Evolutionary conservation across 2,113 vertebrate genomes (phyloP), one percentile per base, ranked within the genome.

Genomic region (Catharus fuscescens): DNA sequence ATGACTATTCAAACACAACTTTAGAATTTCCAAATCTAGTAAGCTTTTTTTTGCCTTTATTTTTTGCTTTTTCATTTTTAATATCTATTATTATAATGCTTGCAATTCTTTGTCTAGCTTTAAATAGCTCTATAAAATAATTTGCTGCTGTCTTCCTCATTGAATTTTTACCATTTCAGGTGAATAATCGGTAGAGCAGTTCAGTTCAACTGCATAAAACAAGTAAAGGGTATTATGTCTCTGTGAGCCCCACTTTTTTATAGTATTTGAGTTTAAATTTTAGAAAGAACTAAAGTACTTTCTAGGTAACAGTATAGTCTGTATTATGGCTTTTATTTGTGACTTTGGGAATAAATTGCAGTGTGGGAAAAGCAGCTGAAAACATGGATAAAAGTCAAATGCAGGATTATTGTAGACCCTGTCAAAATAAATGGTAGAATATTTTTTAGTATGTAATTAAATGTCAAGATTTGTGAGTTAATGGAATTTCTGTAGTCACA

Each of bases 401-500:
- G 69, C 82, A 40, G 92, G 95, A 97, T 97, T 97, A 94, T 97
- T 97, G 91, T 96, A 94, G 87, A 86, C 88, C 81, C 93, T 97
- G 96, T 98, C 97, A 97, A 96, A 96, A 93, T 86, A 97, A 97
- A 97, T 97, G 72, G 88, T 60, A 71, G 92, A 97, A 97, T 95
- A 94, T 96, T 97, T 98, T 97, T 97, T 96, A 97, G 92, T 94
- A 64, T 97, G 96, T 96, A 98, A 98, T 98, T 98, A 98, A 96
- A 94, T 97, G 96, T 97, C 96, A 97, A 97, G 95, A 97, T 97
- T 97, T 97, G 95, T 97, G 97, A 97, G 97, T 96, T 98, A 98
- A 98, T 98, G 98, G 97, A 96, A 97, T 97, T 97, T 98, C 95
- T 97, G 86, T 97, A 97, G 97, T 96, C 93, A 95, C 97, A 95